Evolutionary conservation across 2,888 invertebrate genomes (phyloP).

Genomic region (Bombyx huttoni): DNA sequence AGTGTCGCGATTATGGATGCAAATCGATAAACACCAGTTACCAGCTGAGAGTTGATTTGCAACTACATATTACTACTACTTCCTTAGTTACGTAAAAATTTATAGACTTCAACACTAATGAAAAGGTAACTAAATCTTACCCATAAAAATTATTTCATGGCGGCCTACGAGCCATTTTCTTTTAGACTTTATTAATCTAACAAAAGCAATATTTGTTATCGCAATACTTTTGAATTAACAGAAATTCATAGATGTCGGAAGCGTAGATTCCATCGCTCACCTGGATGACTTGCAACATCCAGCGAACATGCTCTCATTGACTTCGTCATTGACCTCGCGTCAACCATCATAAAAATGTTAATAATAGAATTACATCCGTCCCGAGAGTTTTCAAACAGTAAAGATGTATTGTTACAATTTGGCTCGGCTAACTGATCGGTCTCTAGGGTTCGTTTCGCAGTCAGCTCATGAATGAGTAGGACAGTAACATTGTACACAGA

Average conservation of each 20-base stretch:
- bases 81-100: constrained; percentile 56
- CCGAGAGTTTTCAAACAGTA: constrained; percentile 37
- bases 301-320: constrained; percentile 63
- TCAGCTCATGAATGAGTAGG: constrained; percentile 21
- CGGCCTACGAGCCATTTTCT: too few relatives aligned
- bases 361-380: constrained; percentile 55
- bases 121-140: too few relatives aligned
- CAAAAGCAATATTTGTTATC: neutral
- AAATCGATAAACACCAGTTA: constrained; percentile 68
- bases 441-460: constrained; percentile 39
- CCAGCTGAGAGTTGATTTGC: constrained; percentile 58
- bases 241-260: constrained; percentile 55
- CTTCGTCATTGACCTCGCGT: constrained; percentile 61
- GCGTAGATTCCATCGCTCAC: constrained; percentile 57
- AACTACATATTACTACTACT: constrained; percentile 64
- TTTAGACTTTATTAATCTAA: too few relatives aligned
- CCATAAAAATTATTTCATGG: too few relatives aligned
- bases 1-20: constrained; percentile 70
- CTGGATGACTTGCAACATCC: constrained; percentile 58
- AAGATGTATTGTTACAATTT: constrained; percentile 29
- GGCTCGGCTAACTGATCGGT: constrained; percentile 46
- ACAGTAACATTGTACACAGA: too few relatives aligned
- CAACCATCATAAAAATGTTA: constrained; percentile 56
- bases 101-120: constrained; percentile 33
- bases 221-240: neutral